Percentiles rank a stretch among this genome's conserved stretches.
Conservation (phyloP, 1,140 invertebrate species). For the Rhyacophila brunnea region DNA sequence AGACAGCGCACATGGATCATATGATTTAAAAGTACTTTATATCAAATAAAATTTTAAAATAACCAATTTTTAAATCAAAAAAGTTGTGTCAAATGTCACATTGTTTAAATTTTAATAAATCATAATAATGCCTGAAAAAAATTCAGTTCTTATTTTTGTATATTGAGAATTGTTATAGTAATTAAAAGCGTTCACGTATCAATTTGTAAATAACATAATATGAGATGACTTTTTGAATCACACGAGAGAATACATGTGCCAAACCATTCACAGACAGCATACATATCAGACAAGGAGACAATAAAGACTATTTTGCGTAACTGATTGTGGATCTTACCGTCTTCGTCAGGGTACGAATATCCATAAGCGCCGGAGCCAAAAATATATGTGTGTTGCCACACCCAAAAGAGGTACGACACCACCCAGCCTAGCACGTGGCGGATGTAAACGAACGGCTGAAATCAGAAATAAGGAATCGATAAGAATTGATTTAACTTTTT, state of each 20-base stretch:
- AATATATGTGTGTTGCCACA: constrained; percentile 24
- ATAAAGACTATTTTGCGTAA: background rate
- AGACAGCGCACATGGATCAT: too few relatives aligned
- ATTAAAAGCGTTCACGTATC: background rate
- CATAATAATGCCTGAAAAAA: too few relatives aligned
- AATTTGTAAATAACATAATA: background rate
- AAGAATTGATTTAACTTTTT: too few relatives aligned
- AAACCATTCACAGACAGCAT: background rate
- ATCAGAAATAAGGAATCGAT: constrained; percentile 1
- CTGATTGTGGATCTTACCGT: constrained; percentile 20
- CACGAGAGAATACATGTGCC: background rate
- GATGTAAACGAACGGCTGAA: constrained; percentile 29
- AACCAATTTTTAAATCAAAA: too few relatives aligned
- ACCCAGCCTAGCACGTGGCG: constrained; percentile 20
- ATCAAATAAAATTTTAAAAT: too few relatives aligned
- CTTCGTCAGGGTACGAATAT: constrained; percentile 28
- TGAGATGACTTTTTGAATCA: background rate
- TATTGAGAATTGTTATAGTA: background rate
- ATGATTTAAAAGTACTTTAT: too few relatives aligned
- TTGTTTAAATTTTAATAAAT: too few relatives aligned
- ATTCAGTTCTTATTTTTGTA: too few relatives aligned
- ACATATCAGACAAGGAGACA: background rate
- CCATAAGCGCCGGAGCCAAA: constrained; percentile 15
- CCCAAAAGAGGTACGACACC: constrained; percentile 27
- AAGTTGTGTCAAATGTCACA: too few relatives aligned